A percentile compares a stretch with the other conserved stretches of the same genome.
These are phyloP conservation scores for Amiota communis DNA, from an alignment of 2,888 invertebrate species.

Conservation along the genomic window DNA sequence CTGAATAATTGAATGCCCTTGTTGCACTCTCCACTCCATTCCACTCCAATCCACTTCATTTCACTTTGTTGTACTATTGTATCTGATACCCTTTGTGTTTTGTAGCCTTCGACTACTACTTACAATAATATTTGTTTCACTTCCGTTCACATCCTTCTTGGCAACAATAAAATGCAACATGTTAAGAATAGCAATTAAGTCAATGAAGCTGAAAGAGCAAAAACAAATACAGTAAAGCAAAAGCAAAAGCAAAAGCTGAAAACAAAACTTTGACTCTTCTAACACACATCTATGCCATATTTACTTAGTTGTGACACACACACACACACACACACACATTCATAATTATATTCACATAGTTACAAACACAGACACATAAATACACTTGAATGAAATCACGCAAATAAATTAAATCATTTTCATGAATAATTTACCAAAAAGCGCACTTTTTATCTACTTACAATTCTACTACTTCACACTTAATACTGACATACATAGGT, in stretches of 20 bases:
- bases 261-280: background rate
- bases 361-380: background rate
- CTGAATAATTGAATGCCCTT: background rate
- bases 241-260: conserved; percentile 20
- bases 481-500: too few species aligned
- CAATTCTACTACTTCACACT: too few species aligned
- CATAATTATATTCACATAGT: background rate
- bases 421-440: background rate
- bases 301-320: background rate
- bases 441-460: too few species aligned
- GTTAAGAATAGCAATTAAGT: conserved; percentile 63
- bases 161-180: conserved; percentile 60
- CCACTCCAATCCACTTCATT: background rate
- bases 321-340: background rate
- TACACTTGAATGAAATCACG: background rate
- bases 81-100: background rate
- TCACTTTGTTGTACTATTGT: conserved; percentile 9
- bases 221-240: too few species aligned
- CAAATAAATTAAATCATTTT: conserved; percentile 13
- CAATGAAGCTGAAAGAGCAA: conserved; percentile 30
- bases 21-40: background rate
- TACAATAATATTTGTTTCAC: background rate
- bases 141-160: conserved; percentile 11
- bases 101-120: conserved; percentile 2
- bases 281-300: too few species aligned